phyloP scores from a whole-genome alignment of 2,113 vertebrate genomes.

The Xenopus laevis region DNA sequence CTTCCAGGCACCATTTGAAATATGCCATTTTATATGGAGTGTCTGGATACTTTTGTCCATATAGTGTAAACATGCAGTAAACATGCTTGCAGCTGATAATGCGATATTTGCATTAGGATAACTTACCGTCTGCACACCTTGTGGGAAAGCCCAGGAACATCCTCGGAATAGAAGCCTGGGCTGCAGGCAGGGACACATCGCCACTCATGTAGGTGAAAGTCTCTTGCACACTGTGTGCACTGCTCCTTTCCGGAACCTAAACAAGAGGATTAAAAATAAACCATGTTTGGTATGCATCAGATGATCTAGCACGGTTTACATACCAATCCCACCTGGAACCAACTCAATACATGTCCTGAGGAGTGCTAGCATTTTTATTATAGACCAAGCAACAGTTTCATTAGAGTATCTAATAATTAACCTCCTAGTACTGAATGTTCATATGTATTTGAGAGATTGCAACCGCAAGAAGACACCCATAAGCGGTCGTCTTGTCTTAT shows the following conservation, averaged over 20 bases:
- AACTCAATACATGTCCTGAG: background rate
- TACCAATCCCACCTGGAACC: background rate
- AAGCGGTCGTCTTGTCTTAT: slow-evolving; percentile 5
- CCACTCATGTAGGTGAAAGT: slow-evolving; percentile 74
- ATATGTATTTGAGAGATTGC: too few relatives aligned
- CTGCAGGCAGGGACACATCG: slow-evolving; percentile 72
- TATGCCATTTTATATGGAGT: too few relatives aligned
- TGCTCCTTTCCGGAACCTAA: slow-evolving; percentile 71
- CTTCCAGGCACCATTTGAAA: too few relatives aligned
- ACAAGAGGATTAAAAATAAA: background rate
- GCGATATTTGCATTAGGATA: background rate
- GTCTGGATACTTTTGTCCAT: too few relatives aligned
- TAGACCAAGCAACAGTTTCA: too few relatives aligned
- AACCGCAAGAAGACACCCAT: background rate
- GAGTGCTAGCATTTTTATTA: too few relatives aligned
- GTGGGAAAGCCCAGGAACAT: slow-evolving; percentile 68
- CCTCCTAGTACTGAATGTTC: too few relatives aligned
- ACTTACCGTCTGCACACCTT: slow-evolving; percentile 78
- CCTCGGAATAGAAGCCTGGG: slow-evolving; percentile 72
- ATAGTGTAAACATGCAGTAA: too few relatives aligned
- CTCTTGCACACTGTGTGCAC: slow-evolving; percentile 71
- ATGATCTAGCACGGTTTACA: background rate
- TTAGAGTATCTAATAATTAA: too few relatives aligned
- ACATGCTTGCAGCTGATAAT: too few relatives aligned
- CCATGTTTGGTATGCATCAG: too few relatives aligned